Percentiles rank a stretch among this genome's conserved stretches.
These are phyloP conservation scores for Aquatica leii DNA, from an alignment of 2,888 invertebrate genomes.

Conservation along the genomic window DNA sequence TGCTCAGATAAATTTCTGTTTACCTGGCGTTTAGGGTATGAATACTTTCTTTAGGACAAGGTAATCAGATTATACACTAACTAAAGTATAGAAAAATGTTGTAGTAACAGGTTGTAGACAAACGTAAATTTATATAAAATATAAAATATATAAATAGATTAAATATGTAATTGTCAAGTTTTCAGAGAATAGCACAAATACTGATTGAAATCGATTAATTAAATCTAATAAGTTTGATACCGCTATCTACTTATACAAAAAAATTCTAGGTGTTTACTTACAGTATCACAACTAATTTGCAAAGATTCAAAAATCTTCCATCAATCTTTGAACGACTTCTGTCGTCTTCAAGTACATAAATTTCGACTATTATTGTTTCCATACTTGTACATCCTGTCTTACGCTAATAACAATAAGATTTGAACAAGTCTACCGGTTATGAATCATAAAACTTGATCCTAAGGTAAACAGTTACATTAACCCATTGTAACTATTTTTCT, in stretches of 20 bases:
- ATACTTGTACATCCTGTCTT: neutral
- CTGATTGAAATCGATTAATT: no score
- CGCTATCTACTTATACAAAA: neutral
- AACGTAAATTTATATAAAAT: neutral
- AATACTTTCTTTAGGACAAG: no score
- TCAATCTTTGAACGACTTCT: no score
- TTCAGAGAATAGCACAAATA: neutral
- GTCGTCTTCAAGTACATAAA: neutral
- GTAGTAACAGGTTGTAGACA: no score
- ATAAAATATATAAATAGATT: neutral
- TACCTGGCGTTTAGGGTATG: no score
- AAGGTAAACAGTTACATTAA: neutral
- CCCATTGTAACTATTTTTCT: no score
- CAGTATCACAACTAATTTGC: neutral
- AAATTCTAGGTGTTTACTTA: neutral
- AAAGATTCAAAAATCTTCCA: no score
- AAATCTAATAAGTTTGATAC: no score
- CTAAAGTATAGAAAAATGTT: no score
- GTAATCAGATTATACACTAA: neutral
- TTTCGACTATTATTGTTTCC: neutral
- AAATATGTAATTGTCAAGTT: no score
- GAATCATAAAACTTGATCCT: neutral
- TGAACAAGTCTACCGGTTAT: no score
- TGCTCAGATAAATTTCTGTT: neutral
- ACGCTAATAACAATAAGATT: neutral